Evolutionary conservation across 1,140 invertebrate genomes (phyloP).

Genomic region (Choristoneura fumiferana): DNA sequence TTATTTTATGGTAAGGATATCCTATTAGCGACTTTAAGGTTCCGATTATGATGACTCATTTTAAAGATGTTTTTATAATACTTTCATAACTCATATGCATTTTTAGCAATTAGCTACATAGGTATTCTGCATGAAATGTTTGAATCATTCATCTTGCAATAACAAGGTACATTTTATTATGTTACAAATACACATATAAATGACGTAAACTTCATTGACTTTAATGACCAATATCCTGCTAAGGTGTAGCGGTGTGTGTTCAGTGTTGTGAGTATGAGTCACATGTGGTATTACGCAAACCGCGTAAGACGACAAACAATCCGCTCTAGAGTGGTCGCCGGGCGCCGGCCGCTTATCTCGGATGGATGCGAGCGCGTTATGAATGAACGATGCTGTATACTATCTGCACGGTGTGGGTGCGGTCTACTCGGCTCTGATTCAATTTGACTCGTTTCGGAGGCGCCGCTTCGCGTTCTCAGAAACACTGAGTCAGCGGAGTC

Average conservation of each 20-base stretch:
- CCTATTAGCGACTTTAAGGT: constrained; percentile 31
- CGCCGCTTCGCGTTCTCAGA: constrained; percentile 45
- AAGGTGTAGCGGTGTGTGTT: constrained; percentile 40
- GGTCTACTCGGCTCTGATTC: constrained; percentile 42
- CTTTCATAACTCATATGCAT: background rate
- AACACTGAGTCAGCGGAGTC: constrained; percentile 51
- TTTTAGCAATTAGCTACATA: too few species aligned
- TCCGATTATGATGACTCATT: too few species aligned
- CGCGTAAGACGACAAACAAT: constrained; percentile 38
- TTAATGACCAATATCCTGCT: constrained; percentile 45
- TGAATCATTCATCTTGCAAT: constrained; percentile 35
- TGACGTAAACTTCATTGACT: constrained; percentile 45
- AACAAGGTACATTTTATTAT: constrained; percentile 30
- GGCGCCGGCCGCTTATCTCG: constrained; percentile 39
- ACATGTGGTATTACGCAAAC: constrained; percentile 39
- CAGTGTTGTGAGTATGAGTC: constrained; percentile 33
- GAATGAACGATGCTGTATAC: constrained; percentile 51
- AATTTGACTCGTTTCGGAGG: constrained; percentile 44
- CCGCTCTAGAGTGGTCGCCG: constrained; percentile 28
- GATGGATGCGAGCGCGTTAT: constrained; percentile 45
- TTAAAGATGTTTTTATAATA: constrained; percentile 21
- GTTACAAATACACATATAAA: constrained; percentile 42
- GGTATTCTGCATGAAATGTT: constrained; percentile 21
- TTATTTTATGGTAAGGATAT: constrained; percentile 40
- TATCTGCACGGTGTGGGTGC: constrained; percentile 41